Evolutionary conservation across 2,888 invertebrate species (phyloP).

Genomic region (Didymodactylos carnosus): DNA sequence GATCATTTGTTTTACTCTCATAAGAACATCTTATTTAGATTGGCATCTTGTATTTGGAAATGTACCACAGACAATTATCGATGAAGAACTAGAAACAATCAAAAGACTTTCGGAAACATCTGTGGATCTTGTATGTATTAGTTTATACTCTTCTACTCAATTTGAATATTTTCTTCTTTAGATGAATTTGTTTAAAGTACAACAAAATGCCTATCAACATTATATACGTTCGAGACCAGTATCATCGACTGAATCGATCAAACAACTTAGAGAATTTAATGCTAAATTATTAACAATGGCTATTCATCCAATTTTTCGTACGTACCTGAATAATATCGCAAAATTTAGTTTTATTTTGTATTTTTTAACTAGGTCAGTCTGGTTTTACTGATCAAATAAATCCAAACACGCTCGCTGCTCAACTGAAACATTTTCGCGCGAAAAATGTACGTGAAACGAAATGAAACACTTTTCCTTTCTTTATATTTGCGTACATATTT

Average conservation of each 20-base stretch:
- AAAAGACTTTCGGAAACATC: slow-evolving; percentile 51
- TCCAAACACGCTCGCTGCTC: slow-evolving; percentile 39
- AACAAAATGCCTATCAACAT: slow-evolving; percentile 70
- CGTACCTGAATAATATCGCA: slow-evolving; percentile 3
- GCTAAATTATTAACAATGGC: not conserved
- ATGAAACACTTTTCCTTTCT: not conserved
- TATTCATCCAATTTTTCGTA: slow-evolving; percentile 16
- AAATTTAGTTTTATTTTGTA: too few relatives aligned
- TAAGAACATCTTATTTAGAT: not conserved
- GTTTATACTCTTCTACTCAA: not conserved
- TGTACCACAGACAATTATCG: slow-evolving; percentile 58
- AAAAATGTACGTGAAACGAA: slow-evolving; percentile 43
- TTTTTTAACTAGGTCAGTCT: slow-evolving; percentile 22
- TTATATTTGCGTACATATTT: slow-evolving; percentile 22
- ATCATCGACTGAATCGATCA: slow-evolving; percentile 67
- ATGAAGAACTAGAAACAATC: slow-evolving; percentile 59
- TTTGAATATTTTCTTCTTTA: slow-evolving; percentile 25
- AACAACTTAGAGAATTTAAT: slow-evolving; percentile 7
- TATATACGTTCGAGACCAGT: slow-evolving; percentile 67
- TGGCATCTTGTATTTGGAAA: slow-evolving; percentile 51
- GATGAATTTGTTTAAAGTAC: slow-evolving; percentile 49
- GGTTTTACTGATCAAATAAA: slow-evolving; percentile 32
- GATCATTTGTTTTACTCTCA: too few relatives aligned
- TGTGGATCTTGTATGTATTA: slow-evolving; percentile 59
- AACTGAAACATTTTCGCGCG: slow-evolving; percentile 56